Evolutionary conservation across 2,888 invertebrate species (phyloP), one percentile per base, ranked within the genome.

Genomic region (Exocentrus adspersus): DNA sequence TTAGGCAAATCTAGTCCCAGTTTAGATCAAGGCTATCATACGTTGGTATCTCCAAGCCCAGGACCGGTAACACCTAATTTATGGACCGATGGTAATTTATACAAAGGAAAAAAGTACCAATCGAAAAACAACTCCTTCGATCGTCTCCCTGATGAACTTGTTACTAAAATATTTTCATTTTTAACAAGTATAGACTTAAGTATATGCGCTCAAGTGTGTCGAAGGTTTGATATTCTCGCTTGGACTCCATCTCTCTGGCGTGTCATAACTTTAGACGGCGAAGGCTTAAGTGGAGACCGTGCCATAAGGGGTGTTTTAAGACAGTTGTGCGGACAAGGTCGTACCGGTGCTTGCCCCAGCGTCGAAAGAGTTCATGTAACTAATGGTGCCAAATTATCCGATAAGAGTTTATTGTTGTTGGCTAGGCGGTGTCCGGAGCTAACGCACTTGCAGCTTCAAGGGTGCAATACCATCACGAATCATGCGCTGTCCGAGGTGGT

Each of bases 11-110:
- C 86, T 68, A 88, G 88, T 76, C 89, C 92, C 42, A 90, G 88
- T 76, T 84, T 92, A 41, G 93, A 93, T 82, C 92, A 93, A 80
- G 93, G 93, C 1, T 93, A 93, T 83, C 92, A 92, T 74, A 93
- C 93, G 5, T 82, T 93, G 61, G 90, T 91, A 0, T 86, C 87
- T 16, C 86, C 87, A 45, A 86, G 86, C 72, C 85, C 86, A 2
- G 82, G 82, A n/a, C 80, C 82, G 16, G 66, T 68, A 4, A 81
- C 81, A 28, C 80, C 82, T 1, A 79, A 79, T 61, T 75, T 79
- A 56, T 82, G 82, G 81, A 81, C 77, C 20, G 82, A 82, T 52
- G 80, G 79, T 16, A 78, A 79, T 60, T 69, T 78, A 7, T 79
- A 77, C 67, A 79, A 80, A 69, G 78, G 77, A 14, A 78, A 78